Percentiles rank a stretch among this genome's conserved stretches.
Evolutionary conservation across 2,888 invertebrate genomes (phyloP).

Genomic region (Entomobrya proxima): DNA sequence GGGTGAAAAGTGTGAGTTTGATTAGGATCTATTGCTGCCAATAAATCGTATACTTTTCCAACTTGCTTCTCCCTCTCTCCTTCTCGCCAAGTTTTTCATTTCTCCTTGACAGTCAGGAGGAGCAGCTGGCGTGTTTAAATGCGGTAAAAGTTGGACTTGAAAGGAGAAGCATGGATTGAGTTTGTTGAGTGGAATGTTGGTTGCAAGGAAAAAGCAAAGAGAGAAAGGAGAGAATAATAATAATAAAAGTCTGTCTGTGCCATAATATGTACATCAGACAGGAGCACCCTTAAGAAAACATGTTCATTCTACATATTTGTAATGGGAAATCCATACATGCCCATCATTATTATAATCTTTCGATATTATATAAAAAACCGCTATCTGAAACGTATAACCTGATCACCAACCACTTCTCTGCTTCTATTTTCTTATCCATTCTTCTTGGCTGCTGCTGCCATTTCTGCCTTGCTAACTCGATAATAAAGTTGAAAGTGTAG

Average conservation of each 20-base stretch:
- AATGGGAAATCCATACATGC: neutral
- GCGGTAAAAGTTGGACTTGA: constrained; percentile 61
- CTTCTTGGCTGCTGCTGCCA: neutral
- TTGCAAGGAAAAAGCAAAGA: neutral
- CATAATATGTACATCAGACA: neutral
- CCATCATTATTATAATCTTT: neutral
- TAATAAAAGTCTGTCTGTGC: constrained; percentile 40
- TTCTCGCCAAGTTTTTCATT: constrained; percentile 53
- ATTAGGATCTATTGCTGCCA: constrained; percentile 66
- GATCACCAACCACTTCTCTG: neutral
- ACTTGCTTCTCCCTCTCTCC: neutral
- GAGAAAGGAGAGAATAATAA: constrained; percentile 17
- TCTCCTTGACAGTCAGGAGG: constrained; percentile 54
- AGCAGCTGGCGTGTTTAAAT: constrained; percentile 64
- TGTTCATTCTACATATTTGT: neutral
- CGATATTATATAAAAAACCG: neutral
- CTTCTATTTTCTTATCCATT: constrained; percentile 35
- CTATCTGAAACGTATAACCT: neutral
- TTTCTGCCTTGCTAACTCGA: constrained; percentile 35
- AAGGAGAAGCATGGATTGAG: constrained; percentile 33
- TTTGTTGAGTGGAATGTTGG: constrained; percentile 9
- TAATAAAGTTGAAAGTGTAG: constrained; percentile 43
- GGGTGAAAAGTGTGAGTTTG: constrained; percentile 67
- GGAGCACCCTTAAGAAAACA: neutral
- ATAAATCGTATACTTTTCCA: constrained; percentile 60